phyloP scores from a whole-genome alignment of 2,113 vertebrate genomes.

The Triplophysa dalaica region DNA sequence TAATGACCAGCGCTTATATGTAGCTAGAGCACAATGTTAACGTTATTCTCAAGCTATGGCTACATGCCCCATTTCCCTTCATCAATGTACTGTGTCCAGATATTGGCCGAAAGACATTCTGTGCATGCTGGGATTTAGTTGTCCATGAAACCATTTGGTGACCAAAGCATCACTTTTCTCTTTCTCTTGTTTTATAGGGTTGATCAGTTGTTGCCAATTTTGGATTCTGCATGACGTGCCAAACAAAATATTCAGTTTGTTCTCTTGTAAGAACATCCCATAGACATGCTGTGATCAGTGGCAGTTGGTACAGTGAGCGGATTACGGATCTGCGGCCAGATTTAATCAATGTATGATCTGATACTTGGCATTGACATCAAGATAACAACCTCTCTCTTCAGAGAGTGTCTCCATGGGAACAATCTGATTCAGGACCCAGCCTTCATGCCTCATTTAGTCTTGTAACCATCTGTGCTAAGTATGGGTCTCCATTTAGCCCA shows the following conservation, averaged over 20 bases:
- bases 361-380: conserved; percentile 44
- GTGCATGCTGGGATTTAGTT: background rate
- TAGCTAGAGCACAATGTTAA: background rate
- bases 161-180: background rate
- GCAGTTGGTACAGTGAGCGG: conserved; percentile 31
- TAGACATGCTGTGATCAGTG: conserved; percentile 22
- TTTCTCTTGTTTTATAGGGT: background rate
- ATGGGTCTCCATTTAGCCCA: conserved; percentile 30
- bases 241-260: background rate
- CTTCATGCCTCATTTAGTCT: conserved; percentile 47
- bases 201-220: background rate
- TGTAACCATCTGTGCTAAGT: conserved; percentile 34
- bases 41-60: background rate
- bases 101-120: background rate
- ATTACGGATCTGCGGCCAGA: conserved; percentile 37
- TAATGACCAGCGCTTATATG: conserved; percentile 44
- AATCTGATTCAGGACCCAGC: conserved; percentile 22
- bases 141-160: background rate
- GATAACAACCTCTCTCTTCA: conserved; percentile 19
- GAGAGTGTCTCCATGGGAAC: conserved; percentile 32
- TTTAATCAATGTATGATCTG: conserved; percentile 30
- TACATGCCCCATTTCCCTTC: background rate
- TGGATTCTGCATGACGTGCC: background rate
- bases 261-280: conserved; percentile 8
- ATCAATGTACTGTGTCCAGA: background rate